Conservation (phyloP, 2,888 invertebrate species). For the Ptychoptera contaminata region DNA sequence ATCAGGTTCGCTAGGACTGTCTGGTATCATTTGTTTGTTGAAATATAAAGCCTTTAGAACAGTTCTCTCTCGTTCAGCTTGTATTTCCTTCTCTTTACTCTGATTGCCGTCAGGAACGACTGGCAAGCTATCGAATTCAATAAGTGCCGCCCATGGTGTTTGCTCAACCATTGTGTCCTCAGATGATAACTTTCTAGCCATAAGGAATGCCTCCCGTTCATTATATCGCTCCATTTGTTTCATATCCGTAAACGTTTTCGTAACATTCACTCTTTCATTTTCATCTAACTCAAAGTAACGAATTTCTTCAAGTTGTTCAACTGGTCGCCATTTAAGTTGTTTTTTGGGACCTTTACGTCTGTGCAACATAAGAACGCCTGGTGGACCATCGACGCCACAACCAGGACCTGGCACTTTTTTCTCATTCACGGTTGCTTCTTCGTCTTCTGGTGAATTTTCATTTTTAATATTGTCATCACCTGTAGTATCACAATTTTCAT, state of each 20-base stretch:
- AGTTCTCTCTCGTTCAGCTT: slow-evolving; percentile 71
- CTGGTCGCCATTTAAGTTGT: slow-evolving; percentile 66
- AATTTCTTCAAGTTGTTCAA: slow-evolving; percentile 61
- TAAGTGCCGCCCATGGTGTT: slow-evolving; percentile 57
- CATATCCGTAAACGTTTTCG: slow-evolving; percentile 79
- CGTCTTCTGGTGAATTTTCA: slow-evolving; percentile 5
- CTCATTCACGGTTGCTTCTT: slow-evolving; percentile 9
- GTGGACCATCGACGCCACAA: slow-evolving; percentile 42
- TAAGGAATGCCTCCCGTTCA: slow-evolving; percentile 71
- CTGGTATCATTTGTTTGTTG: slow-evolving; percentile 68
- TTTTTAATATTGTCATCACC: slow-evolving; percentile 16
- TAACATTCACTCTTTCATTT: slow-evolving; percentile 90
- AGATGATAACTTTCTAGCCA: slow-evolving; percentile 55
- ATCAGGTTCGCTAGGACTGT: slow-evolving; percentile 75
- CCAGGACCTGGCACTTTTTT: slow-evolving; percentile 25
- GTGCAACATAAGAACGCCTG: slow-evolving; percentile 54
- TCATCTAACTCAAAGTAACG: slow-evolving; percentile 91
- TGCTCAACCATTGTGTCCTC: slow-evolving; percentile 73
- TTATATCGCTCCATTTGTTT: slow-evolving; percentile 74
- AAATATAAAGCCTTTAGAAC: slow-evolving; percentile 72
- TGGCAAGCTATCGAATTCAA: slow-evolving; percentile 50
- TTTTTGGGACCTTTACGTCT: slow-evolving; percentile 67
- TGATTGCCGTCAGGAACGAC: slow-evolving; percentile 55
- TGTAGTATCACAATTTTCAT: slow-evolving; percentile 13
- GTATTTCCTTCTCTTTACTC: slow-evolving; percentile 75